Base-by-base conservation (phyloP, 35 echinoderm and acorn worm species). In the Apostichopus japonicus region DNA sequence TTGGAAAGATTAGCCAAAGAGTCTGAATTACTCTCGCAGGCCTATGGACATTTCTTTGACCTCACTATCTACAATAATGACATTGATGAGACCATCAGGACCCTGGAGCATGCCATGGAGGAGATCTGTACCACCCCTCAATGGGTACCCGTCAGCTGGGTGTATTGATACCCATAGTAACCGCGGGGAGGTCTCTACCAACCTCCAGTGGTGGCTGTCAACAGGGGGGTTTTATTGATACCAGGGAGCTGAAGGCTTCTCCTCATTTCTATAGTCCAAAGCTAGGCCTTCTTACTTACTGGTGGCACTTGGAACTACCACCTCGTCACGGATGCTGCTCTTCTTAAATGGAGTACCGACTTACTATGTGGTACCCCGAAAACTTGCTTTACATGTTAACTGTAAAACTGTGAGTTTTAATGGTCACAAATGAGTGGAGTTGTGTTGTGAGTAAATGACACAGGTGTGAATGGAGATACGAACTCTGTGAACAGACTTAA, bases 91-190 rank as follows among this genome's bases (percentile, higher is more conserved):
- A 99, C 97, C 58, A 99, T 99, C 81, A 93, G 95, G 79, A 99
- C 95, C 71, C 92, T 99, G 89, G 97, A 99, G 87, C 92, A 96
- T 61, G 97, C 97, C 88, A 99, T 99, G 93, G 97, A 99, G 61
- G 97, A 99, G 58, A 99, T 99, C 52, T 99, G 97, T 90, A 99
- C 97, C 87, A 99, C 97, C 16, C 97, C 97, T 0, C 97, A 99
- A 67, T 99, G 97, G 97, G 97, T 99, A n/a, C 97, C 97, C 7
- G 97, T 99, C 72, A 99, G 97, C 92, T 99, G 97, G 97, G 97
- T 99, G 53, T 99, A 99, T 77, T 99, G 91, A 96, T 75, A 75
- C 13, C 15, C 16, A 15, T 19, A 17, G 4, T 19, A 67, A 67
- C 8, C 17, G 27, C 0, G 0, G 17, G 11, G 63, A 67, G 63